phyloP scores from a whole-genome alignment of 2,888 invertebrate species.

The Melieria crassipennis region DNA sequence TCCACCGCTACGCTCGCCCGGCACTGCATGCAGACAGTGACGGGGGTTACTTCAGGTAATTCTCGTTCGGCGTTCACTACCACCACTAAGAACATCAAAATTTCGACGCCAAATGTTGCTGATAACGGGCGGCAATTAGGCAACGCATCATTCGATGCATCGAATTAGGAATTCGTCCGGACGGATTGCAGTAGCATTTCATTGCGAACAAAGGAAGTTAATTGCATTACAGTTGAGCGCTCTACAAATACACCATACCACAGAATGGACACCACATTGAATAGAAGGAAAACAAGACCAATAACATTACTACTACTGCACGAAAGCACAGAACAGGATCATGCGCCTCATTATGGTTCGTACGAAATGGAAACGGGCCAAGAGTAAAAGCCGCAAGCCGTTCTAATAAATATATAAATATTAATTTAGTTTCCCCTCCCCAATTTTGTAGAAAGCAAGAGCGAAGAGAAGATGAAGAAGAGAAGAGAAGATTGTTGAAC shows the following conservation, averaged over 20 bases:
- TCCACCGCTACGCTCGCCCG: neutral
- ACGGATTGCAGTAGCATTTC: neutral
- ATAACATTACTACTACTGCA: neutral
- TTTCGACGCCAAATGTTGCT: conserved; percentile 8
- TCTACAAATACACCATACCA: neutral
- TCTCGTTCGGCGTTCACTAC: neutral
- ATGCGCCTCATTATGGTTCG: conserved; percentile 15
- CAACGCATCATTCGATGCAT: neutral
- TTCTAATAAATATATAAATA: no score
- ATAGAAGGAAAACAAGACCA: neutral
- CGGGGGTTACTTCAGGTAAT: neutral
- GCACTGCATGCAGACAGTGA: neutral
- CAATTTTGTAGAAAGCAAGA: neutral
- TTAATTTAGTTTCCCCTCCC: no score
- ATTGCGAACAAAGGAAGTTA: neutral
- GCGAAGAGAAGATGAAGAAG: neutral
- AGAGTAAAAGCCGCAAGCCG: neutral
- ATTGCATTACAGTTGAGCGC: conserved; percentile 26
- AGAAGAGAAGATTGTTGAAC: neutral
- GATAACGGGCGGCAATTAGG: neutral
- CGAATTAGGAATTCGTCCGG: conserved; percentile 5
- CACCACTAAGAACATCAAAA: neutral
- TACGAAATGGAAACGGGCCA: conserved; percentile 6
- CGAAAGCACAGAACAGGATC: neutral
- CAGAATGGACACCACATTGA: neutral